These are phyloP conservation scores for Silvanus unidentatus DNA, from an alignment of 2,888 invertebrate genomes.

Conservation along the genomic window DNA sequence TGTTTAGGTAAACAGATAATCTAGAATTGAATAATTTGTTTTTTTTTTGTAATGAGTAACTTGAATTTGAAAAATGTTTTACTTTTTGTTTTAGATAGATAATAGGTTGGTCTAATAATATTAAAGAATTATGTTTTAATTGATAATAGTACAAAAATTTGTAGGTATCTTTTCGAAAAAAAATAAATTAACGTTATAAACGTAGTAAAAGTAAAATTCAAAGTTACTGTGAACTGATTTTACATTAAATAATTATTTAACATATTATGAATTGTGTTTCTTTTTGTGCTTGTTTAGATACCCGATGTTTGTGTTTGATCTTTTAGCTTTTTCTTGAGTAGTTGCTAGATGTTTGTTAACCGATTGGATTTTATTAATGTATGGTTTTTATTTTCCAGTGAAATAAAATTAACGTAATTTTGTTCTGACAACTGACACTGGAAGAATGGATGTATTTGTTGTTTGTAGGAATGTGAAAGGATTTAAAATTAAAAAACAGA, in stretches of 20 bases:
- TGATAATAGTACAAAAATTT: too few relatives aligned
- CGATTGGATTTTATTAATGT: background rate
- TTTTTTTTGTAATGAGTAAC: too few relatives aligned
- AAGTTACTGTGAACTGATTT: constrained; percentile 12
- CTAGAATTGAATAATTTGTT: too few relatives aligned
- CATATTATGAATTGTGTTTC: background rate
- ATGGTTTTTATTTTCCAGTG: constrained; percentile 13
- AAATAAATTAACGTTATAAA: too few relatives aligned
- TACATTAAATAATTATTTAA: constrained; percentile 1
- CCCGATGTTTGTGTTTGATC: background rate
- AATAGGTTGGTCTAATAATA: too few relatives aligned
- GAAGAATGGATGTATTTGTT: constrained; percentile 12
- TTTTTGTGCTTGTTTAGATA: background rate
- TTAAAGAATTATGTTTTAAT: too few relatives aligned
- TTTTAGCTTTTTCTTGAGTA: background rate
- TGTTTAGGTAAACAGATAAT: too few relatives aligned
- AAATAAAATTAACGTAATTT: constrained; percentile 19
- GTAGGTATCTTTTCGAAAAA: too few relatives aligned
- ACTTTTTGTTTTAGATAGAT: too few relatives aligned
- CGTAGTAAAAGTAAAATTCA: too few relatives aligned
- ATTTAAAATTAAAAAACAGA: background rate
- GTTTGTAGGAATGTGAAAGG: background rate
- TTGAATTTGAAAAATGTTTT: too few relatives aligned
- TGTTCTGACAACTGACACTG: constrained; percentile 25
- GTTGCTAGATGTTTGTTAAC: background rate